These are phyloP conservation scores for Carcharodon carcharias DNA, from an alignment of 2,797 vertebrate species.

Conservation along the genomic window DNA sequence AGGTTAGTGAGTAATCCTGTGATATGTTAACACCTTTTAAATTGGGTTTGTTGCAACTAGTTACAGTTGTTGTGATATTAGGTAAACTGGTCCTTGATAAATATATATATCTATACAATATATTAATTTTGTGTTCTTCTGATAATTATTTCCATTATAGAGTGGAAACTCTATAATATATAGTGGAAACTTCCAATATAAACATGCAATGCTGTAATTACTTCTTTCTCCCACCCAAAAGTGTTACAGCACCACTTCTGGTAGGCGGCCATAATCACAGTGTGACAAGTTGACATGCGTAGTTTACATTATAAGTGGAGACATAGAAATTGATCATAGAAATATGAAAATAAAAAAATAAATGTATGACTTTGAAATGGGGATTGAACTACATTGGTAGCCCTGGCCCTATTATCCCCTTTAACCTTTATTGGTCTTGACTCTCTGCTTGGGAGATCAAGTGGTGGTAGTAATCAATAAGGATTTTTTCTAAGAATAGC, in stretches of 20 bases:
- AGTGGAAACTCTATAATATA: neutral
- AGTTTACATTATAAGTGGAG: neutral
- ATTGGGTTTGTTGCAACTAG: neutral
- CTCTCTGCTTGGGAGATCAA: neutral
- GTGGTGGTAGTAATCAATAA: neutral
- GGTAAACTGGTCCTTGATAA: neutral
- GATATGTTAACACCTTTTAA: neutral
- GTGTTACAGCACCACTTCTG: neutral
- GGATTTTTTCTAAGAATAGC: neutral
- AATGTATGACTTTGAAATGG: neutral
- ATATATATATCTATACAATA: neutral
- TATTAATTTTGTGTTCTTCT: neutral
- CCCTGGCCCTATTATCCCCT: too few species aligned
- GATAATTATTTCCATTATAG: neutral
- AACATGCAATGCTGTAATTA: neutral
- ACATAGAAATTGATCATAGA: neutral
- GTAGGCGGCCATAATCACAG: neutral
- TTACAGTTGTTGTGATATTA: neutral
- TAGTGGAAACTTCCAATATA: neutral
- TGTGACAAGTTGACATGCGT: neutral
- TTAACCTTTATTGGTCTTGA: neutral
- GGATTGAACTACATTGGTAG: neutral
- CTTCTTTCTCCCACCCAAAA: too few species aligned
- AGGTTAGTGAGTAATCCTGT: neutral
- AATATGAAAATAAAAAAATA: neutral